phyloP scores from a whole-genome alignment of 2,797 vertebrate genomes.

The Sus cebifrons region DNA sequence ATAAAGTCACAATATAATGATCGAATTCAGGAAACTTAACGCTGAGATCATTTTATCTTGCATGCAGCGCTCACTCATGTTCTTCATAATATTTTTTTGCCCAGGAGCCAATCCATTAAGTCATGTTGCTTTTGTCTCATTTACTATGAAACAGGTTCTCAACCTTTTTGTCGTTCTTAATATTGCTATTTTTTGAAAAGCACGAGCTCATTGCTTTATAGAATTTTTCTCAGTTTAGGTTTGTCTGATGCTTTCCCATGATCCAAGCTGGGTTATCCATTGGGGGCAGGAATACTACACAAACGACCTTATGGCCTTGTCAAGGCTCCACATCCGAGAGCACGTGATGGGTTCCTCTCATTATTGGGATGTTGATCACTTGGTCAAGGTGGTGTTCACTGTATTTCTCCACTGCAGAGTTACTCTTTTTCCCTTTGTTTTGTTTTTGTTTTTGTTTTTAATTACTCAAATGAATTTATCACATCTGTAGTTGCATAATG shows the following conservation, averaged over 20 bases:
- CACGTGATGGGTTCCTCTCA: neutral
- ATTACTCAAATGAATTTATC: no score
- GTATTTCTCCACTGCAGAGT: neutral
- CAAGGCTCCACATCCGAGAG: neutral
- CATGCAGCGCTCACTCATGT: neutral
- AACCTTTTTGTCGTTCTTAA: neutral
- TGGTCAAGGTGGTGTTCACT: neutral
- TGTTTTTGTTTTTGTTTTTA: no score
- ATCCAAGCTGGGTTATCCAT: neutral
- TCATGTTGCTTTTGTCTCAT: neutral
- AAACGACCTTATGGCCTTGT: neutral
- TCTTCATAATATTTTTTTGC: neutral
- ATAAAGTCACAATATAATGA: slow-evolving; percentile 71
- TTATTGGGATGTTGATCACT: neutral
- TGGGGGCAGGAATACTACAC: neutral
- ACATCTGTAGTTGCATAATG: no score
- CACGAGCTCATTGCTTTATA: neutral
- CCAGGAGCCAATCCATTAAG: neutral
- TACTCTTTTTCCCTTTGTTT: neutral
- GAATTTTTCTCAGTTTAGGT: neutral
- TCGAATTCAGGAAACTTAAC: slow-evolving; percentile 67
- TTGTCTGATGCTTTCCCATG: neutral
- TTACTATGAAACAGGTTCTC: neutral
- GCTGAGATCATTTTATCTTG: neutral
- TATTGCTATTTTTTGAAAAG: slow-evolving; percentile 14